phyloP scores from a whole-genome alignment of 2,113 vertebrate species.

The Notarius lentiginosus region DNA sequence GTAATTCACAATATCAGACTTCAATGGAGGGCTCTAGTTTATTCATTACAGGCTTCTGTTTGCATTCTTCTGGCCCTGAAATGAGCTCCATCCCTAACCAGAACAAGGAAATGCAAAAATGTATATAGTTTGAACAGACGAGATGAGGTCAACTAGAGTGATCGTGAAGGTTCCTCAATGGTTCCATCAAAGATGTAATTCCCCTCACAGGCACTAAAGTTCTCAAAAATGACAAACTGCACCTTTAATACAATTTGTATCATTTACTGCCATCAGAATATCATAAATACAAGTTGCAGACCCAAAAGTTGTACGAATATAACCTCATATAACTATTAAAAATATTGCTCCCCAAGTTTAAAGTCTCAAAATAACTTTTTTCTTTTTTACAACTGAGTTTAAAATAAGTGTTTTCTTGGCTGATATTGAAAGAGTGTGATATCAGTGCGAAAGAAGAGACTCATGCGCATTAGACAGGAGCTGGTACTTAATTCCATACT shows the following conservation, averaged over 20 bases:
- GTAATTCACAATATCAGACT: too few species aligned
- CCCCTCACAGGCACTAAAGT: background rate
- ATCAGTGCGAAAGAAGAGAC: background rate
- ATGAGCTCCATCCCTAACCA: background rate
- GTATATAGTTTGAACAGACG: background rate
- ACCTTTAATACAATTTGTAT: background rate
- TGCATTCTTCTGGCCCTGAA: background rate
- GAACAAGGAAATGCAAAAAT: background rate
- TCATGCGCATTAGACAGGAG: background rate
- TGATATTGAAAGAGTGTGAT: background rate
- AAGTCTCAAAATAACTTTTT: background rate
- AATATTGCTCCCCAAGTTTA: background rate
- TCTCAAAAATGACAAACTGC: background rate
- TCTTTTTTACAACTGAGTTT: background rate
- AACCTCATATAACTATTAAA: background rate
- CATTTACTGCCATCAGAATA: background rate
- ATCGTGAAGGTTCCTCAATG: background rate
- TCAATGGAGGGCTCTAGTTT: background rate
- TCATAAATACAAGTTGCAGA: background rate
- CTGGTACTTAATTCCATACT: background rate
- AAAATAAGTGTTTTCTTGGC: background rate
- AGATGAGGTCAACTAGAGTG: background rate
- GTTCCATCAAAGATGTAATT: background rate
- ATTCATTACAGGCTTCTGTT: background rate
- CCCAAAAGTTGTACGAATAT: background rate